Percentiles rank a stretch among this genome's conserved stretches.
phyloP scores from a whole-genome alignment of 2,797 vertebrate genomes.

The Silurus aristotelis region DNA sequence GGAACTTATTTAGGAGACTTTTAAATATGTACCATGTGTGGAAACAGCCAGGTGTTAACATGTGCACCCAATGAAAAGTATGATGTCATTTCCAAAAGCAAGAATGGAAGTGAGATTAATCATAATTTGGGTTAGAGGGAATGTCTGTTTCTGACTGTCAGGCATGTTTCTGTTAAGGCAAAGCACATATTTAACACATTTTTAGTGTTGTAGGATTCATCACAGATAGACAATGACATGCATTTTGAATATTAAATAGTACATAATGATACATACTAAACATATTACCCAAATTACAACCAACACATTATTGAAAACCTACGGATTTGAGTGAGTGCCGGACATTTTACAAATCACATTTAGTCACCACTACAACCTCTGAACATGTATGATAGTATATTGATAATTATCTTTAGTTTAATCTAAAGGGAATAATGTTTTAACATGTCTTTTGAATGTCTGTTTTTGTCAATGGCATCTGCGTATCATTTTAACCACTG shows the following conservation, averaged over 20 bases:
- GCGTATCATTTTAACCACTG: background rate
- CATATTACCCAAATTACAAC: background rate
- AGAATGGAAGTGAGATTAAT: conserved; percentile 15
- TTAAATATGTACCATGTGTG: conserved; percentile 24
- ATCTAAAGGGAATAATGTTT: background rate
- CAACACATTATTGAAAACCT: background rate
- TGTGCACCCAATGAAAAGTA: conserved; percentile 36
- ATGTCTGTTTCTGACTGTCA: conserved; percentile 30
- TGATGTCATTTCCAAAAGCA: conserved; percentile 44
- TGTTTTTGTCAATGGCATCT: background rate
- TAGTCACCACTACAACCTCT: background rate
- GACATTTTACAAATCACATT: background rate
- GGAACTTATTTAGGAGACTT: background rate
- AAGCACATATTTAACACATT: conserved; percentile 8
- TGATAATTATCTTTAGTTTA: background rate
- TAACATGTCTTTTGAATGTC: background rate
- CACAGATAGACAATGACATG: background rate
- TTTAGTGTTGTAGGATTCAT: conserved; percentile 8
- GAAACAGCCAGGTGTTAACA: conserved; percentile 35
- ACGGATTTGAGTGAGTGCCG: background rate
- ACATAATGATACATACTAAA: background rate
- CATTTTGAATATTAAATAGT: background rate
- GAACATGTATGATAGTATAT: background rate
- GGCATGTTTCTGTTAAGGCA: conserved; percentile 12
- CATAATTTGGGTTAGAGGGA: conserved; percentile 10